Base-by-base conservation (phyloP, 2,797 vertebrate genomes). In the Enteromius afrohamiltoni region DNA sequence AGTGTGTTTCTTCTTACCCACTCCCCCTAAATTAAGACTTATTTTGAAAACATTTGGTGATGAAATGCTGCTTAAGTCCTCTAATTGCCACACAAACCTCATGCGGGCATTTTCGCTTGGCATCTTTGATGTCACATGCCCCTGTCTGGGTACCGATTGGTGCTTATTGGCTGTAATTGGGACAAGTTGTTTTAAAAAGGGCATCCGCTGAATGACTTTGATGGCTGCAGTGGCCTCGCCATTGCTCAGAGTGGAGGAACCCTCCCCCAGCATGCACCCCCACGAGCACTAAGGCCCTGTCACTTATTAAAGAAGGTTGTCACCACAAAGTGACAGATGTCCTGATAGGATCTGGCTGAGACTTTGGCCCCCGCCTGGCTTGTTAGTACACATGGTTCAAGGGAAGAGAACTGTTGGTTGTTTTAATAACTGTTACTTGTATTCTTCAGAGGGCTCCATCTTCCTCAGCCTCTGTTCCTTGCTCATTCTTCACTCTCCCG, bases 261-360 rank as follows among this genome's bases (percentile, higher is more conserved):
- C 71, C 83, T 89, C 70, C 90, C 91, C 84, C 80, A 71, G 70
- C 70, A 68, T 67, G 49, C 82, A 77, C 79, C 83, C 79, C 83
- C 84, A 79, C 11, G 89, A 94, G 93, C 95, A 93, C 94, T 92
- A 93, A 93, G 95, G 94, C 92, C 95, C 94, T 93, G 91, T 96
- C 95, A 94, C 93, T 95, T 94, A 94, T 95, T 95, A 95, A 90
- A 96, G 96, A 94, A 95, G 95, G 93, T 94, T 95, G 93, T 96
- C 95, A 94, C 94, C 95, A 93, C 91, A 95, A 97, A 96, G 95
- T 97, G 96, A 96, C 97, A 97, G 95, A 96, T 97, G 96, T 97
- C 96, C 96, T 95, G 94, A 95, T 95, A 95, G 93, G 96, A 96
- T 96, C 95, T 93, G 94, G 95, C 95, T 94, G 93, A 92, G 95